These are phyloP conservation scores for Orius laevigatus DNA, from an alignment of 1,140 invertebrate genomes.

Conservation along the genomic window DNA sequence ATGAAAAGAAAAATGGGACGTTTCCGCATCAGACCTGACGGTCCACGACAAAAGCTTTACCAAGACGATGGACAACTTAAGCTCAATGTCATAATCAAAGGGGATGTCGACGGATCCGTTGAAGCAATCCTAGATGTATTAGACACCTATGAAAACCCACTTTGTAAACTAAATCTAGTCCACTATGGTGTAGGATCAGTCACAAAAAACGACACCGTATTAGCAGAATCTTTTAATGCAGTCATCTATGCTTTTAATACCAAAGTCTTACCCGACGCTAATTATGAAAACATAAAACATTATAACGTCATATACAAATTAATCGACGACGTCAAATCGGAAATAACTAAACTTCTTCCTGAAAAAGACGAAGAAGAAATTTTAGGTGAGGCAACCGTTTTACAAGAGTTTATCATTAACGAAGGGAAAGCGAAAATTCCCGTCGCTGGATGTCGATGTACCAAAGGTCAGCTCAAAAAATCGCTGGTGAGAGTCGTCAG, in stretches of 20 bases:
- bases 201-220: slow-evolving; percentile 65
- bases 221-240: slow-evolving; percentile 69
- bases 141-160: slow-evolving; percentile 63
- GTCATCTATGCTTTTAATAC: slow-evolving; percentile 81
- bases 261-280: slow-evolving; percentile 32
- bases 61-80: slow-evolving; percentile 29
- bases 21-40: slow-evolving; percentile 28
- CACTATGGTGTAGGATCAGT: slow-evolving; percentile 80
- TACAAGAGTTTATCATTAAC: slow-evolving; percentile 68
- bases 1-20: slow-evolving; percentile 39
- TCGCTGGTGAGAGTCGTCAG: slow-evolving; percentile 50
- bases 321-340: slow-evolving; percentile 70
- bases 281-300: slow-evolving; percentile 37
- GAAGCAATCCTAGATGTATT: slow-evolving; percentile 88
- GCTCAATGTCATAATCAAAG: slow-evolving; percentile 35
- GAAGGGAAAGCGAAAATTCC: slow-evolving; percentile 63
- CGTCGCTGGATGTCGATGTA: slow-evolving; percentile 76
- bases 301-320: slow-evolving; percentile 85
- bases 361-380: slow-evolving; percentile 52
- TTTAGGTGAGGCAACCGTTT: slow-evolving; percentile 67
- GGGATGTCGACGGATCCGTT: slow-evolving; percentile 76
- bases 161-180: slow-evolving; percentile 66
- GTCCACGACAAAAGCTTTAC: slow-evolving; percentile 35
- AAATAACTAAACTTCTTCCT: slow-evolving; percentile 61
- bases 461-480: slow-evolving; percentile 58